phyloP scores from a whole-genome alignment of 2,888 invertebrate genomes.

The Machimus atricapillus region DNA sequence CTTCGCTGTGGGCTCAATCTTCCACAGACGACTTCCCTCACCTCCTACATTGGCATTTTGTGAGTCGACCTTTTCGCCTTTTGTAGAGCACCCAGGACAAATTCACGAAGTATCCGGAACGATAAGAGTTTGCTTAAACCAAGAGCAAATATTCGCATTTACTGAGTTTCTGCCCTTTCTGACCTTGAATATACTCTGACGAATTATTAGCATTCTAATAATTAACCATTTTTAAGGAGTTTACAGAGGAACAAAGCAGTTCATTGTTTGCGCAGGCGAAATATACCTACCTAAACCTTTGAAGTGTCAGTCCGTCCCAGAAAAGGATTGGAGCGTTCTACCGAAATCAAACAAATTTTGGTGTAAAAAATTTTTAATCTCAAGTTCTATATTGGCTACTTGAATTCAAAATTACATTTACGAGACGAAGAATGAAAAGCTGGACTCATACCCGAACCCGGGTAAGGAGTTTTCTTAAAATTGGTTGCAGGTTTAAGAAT shows the following conservation, averaged over 20 bases:
- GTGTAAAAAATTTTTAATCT: neutral
- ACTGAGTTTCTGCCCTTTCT: neutral
- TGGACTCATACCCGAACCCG: neutral
- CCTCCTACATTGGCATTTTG: neutral
- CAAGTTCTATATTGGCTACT: neutral
- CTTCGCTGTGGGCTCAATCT: neutral
- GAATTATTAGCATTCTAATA: neutral
- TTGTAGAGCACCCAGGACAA: neutral
- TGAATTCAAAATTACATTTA: neutral
- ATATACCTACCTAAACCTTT: neutral
- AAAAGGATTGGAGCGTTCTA: too few species aligned
- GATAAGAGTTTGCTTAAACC: neutral
- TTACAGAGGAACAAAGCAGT: neutral
- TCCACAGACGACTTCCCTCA: neutral
- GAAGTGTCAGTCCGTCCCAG: neutral
- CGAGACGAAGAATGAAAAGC: neutral
- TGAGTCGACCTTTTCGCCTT: neutral
- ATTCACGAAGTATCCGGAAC: neutral
- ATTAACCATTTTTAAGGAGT: neutral
- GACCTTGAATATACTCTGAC: neutral
- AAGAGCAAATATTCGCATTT: neutral
- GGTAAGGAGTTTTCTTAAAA: neutral
- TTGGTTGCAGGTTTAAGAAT: neutral
- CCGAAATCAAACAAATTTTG: neutral
- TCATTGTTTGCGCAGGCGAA: neutral